Base-by-base conservation (phyloP, 2,113 vertebrate species). In the Fukomys damarensis region DNA sequence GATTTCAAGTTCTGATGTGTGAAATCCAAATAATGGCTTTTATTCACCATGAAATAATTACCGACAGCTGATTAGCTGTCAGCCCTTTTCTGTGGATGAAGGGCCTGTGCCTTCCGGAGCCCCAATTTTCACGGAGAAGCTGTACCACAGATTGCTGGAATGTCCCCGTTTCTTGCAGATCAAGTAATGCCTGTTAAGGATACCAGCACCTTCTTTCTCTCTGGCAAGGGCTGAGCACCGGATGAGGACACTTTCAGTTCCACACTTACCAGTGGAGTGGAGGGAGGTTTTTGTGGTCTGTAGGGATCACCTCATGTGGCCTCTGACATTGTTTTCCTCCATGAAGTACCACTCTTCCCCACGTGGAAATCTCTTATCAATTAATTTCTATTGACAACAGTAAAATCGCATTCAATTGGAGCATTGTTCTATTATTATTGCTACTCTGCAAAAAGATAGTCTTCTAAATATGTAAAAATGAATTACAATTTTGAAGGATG, bases 1-100 rank as follows among this genome's bases (percentile, higher is more conserved):
- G 41, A 70, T 54, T 89, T 95, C 82, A 77, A 95, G 56, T 84
- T 76, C 16, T 85, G 38, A 97, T 52, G 24, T 90, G 8, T 87
- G 17, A 38, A 92, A 59, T 11, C 54, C 58, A 84, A 90, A 80
- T 74, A 85, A 82, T 59, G 26, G n/a, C 38, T 87, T 94, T 76
- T 59, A 46, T 59, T 92, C 9, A 76, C 65, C 63, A 80, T n/a
- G 96, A 63, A 41, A 19, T 86, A 24, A 84, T 80, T 66, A 61
- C 52, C 84, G 41, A 89, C 49, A 20, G 26, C 16, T 35, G 89
- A 20, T n/a, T 79, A 38, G 88, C 46, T 91, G 32, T 49, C 24
- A 58, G 70, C 7, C n/a, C 72, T 72, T 20, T 86, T 84, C 65
- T 76, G 81, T 85, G 70, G 16, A 32, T 20, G 54, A 2, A 52